Percentiles rank a stretch among this genome's conserved stretches.
These are phyloP conservation scores for Drosophila quinaria DNA, from an alignment of 2,888 invertebrate genomes.

Conservation along the genomic window DNA sequence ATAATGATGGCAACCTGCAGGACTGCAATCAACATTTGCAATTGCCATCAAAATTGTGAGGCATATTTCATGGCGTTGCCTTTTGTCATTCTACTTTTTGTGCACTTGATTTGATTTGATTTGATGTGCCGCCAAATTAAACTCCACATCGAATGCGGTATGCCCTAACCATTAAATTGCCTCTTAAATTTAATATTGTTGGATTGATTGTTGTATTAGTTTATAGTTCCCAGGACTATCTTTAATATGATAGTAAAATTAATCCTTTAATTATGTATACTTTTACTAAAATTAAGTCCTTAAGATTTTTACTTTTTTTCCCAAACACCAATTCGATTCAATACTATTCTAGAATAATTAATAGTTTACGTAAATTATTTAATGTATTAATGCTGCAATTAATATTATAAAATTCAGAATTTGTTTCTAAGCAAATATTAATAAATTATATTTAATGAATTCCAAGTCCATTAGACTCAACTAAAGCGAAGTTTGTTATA, in stretches of 20 bases:
- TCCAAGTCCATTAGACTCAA: not conserved
- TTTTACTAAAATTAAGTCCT: no score
- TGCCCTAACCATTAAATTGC: no score
- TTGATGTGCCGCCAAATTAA: not conserved
- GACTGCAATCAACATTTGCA: slow-evolving; percentile 22
- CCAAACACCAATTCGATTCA: no score
- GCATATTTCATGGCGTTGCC: slow-evolving; percentile 8
- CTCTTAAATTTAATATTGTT: no score
- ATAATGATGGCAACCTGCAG: not conserved
- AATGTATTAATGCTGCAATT: not conserved
- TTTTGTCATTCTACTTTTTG: slow-evolving; percentile 22
- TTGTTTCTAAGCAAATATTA: no score
- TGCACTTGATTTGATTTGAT: slow-evolving; percentile 41
- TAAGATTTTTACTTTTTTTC: no score
- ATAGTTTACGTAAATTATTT: no score
- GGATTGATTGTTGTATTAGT: no score
- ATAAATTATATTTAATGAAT: not conserved
- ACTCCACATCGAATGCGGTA: not conserved
- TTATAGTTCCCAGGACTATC: no score
- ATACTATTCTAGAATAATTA: no score
- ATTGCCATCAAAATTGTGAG: slow-evolving; percentile 40
- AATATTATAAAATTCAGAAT: not conserved
- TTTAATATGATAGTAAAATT: no score
- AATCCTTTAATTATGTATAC: no score
- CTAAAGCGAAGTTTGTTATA: not conserved